Evolutionary conservation across 2,797 vertebrate genomes (phyloP), one percentile per base, ranked within the genome.

Genomic region (Aphelocoma californica): DNA sequence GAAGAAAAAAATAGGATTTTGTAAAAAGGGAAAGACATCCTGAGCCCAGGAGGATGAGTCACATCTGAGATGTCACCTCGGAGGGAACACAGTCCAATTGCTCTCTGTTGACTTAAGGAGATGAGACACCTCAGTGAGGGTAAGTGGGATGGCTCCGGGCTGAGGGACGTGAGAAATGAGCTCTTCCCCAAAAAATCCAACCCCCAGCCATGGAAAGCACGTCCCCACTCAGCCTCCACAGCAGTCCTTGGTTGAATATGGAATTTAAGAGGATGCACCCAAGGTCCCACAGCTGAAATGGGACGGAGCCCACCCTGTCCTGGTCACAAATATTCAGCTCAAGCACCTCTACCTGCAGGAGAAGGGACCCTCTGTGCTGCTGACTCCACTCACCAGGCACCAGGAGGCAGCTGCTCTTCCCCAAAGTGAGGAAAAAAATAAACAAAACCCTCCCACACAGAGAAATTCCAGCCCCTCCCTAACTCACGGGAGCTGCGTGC

Each of bases 11-110:
- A 4, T 2, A 44, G 34, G 62, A 51, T 48, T 90, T 88, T 29
- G 29, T 50, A 21, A 51, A 18, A 69, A 71, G n/a, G 53, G 79
- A 74, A 85, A 88, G 51, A 64, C 48, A 82, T 45, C 26, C 72
- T 10, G 82, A 94, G 86, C 71, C 51, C 81, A 36, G 84, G 38
- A 81, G 62, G 88, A 90, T 88, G 96, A 92, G 54, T 95, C 88
- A 88, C 29, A 75, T 10, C 70, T 42, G 82, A 93, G 88, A 24
- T 75, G 47, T 44, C 88, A 86, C 62, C 90, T 90, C 82, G 21
- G 7, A 77, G 50, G 61, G 38, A 91, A 40, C 74, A 60, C 36
- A 44, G 79, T 6, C 71, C 75, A 61, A 10, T 26, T 77, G 67
- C 65, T 88, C 61, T 34, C 6, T 4, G 2, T 1, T 74, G 50